These are phyloP conservation scores for Ooceraea biroi DNA, from an alignment of 1,140 invertebrate species.

Conservation along the genomic window DNA sequence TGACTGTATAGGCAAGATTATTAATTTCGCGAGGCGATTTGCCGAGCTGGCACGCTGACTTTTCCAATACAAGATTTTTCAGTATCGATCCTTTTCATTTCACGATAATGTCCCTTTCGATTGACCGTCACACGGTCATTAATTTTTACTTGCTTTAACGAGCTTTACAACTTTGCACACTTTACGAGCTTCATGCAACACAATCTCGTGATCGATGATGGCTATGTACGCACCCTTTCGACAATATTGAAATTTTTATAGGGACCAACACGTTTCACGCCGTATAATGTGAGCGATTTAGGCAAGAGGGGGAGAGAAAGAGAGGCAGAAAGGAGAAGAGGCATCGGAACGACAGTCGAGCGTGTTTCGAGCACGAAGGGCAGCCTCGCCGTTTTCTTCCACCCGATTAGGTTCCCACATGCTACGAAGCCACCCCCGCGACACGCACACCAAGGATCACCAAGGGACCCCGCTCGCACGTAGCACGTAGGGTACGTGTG, in stretches of 20 bases:
- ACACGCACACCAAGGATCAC: constrained; percentile 63
- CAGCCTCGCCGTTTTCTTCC: constrained; percentile 56
- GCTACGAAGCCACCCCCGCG: constrained; percentile 85
- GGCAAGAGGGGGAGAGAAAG: not conserved
- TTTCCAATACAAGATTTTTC: not conserved
- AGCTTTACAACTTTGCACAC: not conserved
- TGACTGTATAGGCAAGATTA: constrained; percentile 27
- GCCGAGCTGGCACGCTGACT: not conserved
- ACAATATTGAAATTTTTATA: not conserved
- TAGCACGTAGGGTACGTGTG: constrained; percentile 62
- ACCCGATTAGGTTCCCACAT: constrained; percentile 83
- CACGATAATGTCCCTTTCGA: not conserved
- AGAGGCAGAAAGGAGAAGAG: constrained; percentile 14
- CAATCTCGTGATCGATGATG: not conserved
- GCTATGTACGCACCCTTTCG: not conserved
- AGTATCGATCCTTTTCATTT: not conserved
- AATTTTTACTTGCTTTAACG: too few relatives aligned
- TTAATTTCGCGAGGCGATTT: constrained; percentile 29
- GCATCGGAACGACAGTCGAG: constrained; percentile 50
- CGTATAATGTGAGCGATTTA: not conserved
- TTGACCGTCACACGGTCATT: not conserved
- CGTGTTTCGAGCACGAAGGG: constrained; percentile 57
- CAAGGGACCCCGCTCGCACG: constrained; percentile 15
- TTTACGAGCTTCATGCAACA: not conserved
- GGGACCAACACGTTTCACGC: not conserved